These are phyloP conservation scores for Vulpes ferrilata DNA, from an alignment of 2,113 vertebrate species.

Conservation along the genomic window DNA sequence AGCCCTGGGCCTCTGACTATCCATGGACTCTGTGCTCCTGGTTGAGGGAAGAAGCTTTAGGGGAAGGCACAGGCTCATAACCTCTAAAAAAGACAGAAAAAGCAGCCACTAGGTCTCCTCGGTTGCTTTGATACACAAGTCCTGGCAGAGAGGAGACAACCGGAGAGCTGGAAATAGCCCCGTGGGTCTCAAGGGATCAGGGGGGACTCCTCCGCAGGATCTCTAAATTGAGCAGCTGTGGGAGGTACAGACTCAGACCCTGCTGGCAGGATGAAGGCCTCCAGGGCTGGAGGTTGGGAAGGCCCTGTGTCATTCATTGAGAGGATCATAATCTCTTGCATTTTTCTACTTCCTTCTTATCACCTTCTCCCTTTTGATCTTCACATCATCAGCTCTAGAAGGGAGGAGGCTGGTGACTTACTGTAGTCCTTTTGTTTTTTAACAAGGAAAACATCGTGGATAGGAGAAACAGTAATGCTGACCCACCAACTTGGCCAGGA, in stretches of 20 bases:
- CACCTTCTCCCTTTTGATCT: slow-evolving; percentile 31
- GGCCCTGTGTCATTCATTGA: background rate
- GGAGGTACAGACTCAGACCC: slow-evolving; percentile 62
- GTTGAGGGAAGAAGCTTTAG: background rate
- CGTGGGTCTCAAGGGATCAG: slow-evolving; percentile 74
- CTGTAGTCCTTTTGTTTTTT: background rate
- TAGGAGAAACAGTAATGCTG: background rate
- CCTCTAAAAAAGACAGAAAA: background rate
- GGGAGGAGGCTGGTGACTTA: background rate
- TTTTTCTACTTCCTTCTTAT: slow-evolving; percentile 16
- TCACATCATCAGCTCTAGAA: background rate
- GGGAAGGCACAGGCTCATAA: background rate
- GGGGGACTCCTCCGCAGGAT: slow-evolving; percentile 80
- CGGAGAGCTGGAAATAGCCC: slow-evolving; percentile 77
- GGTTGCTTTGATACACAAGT: slow-evolving; percentile 13
- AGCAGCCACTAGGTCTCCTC: background rate
- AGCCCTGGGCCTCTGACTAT: background rate
- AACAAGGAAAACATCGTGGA: background rate
- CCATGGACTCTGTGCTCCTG: background rate
- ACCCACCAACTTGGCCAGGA: background rate
- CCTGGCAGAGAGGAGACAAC: slow-evolving; percentile 42
- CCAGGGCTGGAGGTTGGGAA: background rate
- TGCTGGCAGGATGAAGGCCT: slow-evolving; percentile 50
- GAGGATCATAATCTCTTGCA: background rate
- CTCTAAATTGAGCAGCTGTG: slow-evolving; percentile 80